A percentile compares a stretch with the other conserved stretches of the same genome.
These are phyloP conservation scores for Ataeniobius toweri DNA, from an alignment of 2,797 vertebrate genomes.

Conservation along the genomic window DNA sequence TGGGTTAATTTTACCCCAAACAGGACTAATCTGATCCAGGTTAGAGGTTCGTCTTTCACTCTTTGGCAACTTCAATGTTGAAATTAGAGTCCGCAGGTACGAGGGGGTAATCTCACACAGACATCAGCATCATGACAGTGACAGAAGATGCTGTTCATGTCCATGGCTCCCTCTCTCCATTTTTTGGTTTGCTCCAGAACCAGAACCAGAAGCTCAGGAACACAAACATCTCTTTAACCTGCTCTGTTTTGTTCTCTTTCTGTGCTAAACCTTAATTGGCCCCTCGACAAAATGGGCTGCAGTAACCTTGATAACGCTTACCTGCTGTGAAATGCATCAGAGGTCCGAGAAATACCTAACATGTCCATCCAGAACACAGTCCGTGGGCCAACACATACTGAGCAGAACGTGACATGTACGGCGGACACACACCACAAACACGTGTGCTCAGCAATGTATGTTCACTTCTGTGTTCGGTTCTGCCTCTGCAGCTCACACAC, in stretches of 20 bases:
- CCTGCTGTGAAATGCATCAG: constrained; percentile 73
- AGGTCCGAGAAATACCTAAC: constrained; percentile 52
- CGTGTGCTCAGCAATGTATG: not conserved
- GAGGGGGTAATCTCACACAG: too few relatives aligned
- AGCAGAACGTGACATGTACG: constrained; percentile 5
- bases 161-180: too few relatives aligned
- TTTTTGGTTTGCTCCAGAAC: too few relatives aligned
- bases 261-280: constrained; percentile 76
- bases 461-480: not conserved
- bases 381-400: not conserved
- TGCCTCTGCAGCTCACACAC: constrained; percentile 24
- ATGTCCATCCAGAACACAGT: constrained; percentile 26
- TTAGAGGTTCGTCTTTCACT: too few relatives aligned
- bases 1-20: too few relatives aligned
- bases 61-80: too few relatives aligned
- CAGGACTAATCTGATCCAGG: too few relatives aligned
- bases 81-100: too few relatives aligned
- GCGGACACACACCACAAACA: not conserved
- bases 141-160: too few relatives aligned
- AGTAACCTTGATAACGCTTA: constrained; percentile 80
- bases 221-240: constrained; percentile 36
- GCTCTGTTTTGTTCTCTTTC: constrained; percentile 53
- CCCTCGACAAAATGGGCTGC: constrained; percentile 66
- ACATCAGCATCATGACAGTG: too few relatives aligned
- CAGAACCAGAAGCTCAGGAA: too few relatives aligned